A percentile compares a stretch with the other conserved stretches of the same genome.
Evolutionary conservation across 2,797 vertebrate species (phyloP).

Genomic region (Dermochelys coriacea): DNA sequence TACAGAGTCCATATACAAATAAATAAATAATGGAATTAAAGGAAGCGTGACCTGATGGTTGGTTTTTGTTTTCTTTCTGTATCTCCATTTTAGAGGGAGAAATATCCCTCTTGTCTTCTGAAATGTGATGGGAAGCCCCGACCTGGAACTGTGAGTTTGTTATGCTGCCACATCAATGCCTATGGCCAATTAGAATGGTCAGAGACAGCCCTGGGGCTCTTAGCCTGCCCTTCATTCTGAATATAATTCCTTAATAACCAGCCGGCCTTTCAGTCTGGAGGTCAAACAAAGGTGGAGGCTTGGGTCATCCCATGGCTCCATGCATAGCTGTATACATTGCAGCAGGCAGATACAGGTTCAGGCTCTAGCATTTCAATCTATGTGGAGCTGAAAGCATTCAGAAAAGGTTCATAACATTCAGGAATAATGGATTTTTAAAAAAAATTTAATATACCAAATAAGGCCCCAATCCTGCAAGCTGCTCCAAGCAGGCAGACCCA

Average conservation of each 20-base stretch:
- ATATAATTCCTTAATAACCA: not conserved
- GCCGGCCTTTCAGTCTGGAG: not conserved
- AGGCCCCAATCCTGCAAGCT: not conserved
- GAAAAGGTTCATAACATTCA: not conserved
- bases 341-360: not conserved
- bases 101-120: not conserved
- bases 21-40: not conserved
- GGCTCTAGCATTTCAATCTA: not conserved
- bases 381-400: not conserved
- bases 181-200: not conserved
- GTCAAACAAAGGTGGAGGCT: not conserved
- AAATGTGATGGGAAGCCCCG: fast-evolving
- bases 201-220: not conserved
- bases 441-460: not conserved
- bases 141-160: fast-evolving
- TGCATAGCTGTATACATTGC: not conserved
- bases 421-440: too few species aligned
- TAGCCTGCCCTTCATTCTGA: not conserved
- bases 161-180: fast-evolving
- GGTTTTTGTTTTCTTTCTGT: not conserved
- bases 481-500: not conserved
- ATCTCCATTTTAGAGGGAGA: not conserved
- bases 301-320: not conserved
- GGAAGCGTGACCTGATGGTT: not conserved
- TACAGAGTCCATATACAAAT: not conserved